Evolutionary conservation across 2,888 invertebrate species (phyloP), one percentile per base, ranked within the genome.

Genomic region (Apoda limacodes): DNA sequence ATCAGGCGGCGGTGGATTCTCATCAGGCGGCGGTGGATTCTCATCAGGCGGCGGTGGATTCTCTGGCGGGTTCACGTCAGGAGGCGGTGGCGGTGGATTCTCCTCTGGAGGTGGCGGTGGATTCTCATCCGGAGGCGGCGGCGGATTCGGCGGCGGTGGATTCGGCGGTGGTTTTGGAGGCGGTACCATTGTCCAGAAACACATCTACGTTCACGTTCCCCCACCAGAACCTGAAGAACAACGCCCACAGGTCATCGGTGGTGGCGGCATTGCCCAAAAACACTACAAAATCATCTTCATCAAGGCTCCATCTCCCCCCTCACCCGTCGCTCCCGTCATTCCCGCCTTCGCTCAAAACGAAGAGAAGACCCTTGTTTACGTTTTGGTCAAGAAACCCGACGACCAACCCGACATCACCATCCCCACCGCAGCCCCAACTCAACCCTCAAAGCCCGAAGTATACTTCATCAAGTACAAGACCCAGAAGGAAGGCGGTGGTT

Each of bases 201-300:
- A 88, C 84, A 89, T 89, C 80, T 91, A 90, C 85, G 90, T 90
- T 30, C 90, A 90, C 62, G 90, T 90, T 25, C 90, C 91, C 30
- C 90, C 90, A 63, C 89, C 89, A 85, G 90, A 90, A 70, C 89
- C 88, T 22, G 87, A 87, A 74, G 85, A 85, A 63, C 83, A 84
- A 55, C 87, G 87, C 46, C 82, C 83, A 41, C 84, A 87, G 57
- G 84, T 88, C 34, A 84, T 88, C 55, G 76, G 78, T 32, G 82
- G 84, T 7, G 85, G 86, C 24, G 84, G 86, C 35, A 82, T 88
- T 26, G 72, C 86, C 55, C 89, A 90, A 71, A 90, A 90, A 58
- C 89, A 90, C 76, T 89, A 91, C 85, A 90, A 90, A 70, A 91
- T 91, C 74, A 90, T 91, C 82, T 90, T 91, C 86, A 90, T 91